A percentile compares a stretch with the other conserved stretches of the same genome.
Evolutionary conservation across 2,113 vertebrate genomes (phyloP).

Genomic region (Hystrix cristata): DNA sequence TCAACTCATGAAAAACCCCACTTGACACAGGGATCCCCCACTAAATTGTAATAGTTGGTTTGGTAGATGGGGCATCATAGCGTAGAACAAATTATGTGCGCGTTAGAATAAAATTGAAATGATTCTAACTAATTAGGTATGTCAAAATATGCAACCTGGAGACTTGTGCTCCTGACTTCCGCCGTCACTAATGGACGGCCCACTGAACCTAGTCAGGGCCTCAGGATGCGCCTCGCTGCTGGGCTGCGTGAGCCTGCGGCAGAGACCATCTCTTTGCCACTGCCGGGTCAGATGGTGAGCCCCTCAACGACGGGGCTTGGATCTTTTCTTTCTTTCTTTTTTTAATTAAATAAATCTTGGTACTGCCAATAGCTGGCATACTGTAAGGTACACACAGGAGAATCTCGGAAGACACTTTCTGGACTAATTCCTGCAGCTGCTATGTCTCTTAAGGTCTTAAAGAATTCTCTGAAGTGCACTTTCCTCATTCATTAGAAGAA

Average conservation of each 20-base stretch:
- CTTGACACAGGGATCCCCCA: neutral
- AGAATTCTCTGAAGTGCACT: neutral
- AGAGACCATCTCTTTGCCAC: neutral
- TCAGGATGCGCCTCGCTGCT: neutral
- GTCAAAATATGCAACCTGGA: neutral
- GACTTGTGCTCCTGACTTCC: neutral
- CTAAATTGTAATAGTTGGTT: neutral
- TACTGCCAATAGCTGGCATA: neutral
- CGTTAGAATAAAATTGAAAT: neutral
- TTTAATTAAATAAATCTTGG: neutral
- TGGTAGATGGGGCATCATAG: neutral
- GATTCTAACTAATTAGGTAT: neutral
- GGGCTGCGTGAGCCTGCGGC: neutral
- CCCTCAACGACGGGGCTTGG: neutral
- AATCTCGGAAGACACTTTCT: neutral
- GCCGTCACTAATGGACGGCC: neutral
- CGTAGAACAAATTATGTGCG: neutral
- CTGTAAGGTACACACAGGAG: neutral
- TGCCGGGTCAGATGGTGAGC: neutral
- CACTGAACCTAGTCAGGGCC: neutral
- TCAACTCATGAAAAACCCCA: neutral
- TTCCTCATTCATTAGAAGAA: neutral
- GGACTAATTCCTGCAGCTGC: neutral
- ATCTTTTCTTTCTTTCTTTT: neutral
- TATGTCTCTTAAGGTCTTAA: neutral